phyloP scores from a whole-genome alignment of 2,888 invertebrate species.

The Caenorhabditis drosophilae region DNA sequence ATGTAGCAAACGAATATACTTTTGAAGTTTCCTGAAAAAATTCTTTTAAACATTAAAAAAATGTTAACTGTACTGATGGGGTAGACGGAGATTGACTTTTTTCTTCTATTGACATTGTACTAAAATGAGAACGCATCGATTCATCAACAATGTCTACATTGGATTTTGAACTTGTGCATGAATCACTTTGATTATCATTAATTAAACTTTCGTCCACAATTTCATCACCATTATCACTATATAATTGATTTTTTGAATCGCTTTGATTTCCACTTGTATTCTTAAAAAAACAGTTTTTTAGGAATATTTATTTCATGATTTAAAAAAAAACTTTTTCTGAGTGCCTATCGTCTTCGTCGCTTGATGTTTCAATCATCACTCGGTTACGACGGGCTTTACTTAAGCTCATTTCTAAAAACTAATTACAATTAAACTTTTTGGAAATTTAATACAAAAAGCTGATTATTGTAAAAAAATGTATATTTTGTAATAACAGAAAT shows the following conservation, averaged over 20 bases:
- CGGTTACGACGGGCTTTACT: background rate
- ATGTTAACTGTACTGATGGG: background rate
- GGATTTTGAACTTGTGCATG: no score
- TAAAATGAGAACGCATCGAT: background rate
- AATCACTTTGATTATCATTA: no score
- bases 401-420: no score
- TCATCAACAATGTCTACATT: background rate
- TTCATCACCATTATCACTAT: background rate
- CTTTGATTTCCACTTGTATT: background rate
- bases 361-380: background rate
- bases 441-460: no score
- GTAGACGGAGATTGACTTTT: background rate
- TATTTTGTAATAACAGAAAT: no score
- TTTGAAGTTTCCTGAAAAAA: background rate
- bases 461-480: no score
- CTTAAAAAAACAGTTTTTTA: background rate
- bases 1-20: constrained; percentile 12
- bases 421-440: no score
- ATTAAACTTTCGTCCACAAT: background rate
- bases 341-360: background rate
- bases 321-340: no score
- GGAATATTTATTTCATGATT: no score
- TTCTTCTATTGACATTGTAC: background rate
- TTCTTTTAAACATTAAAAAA: background rate
- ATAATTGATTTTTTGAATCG: background rate